Percentiles rank a stretch among this genome's conserved stretches.
phyloP scores from a whole-genome alignment of 2,113 vertebrate genomes.

The Dicerorhinus sumatrensis region DNA sequence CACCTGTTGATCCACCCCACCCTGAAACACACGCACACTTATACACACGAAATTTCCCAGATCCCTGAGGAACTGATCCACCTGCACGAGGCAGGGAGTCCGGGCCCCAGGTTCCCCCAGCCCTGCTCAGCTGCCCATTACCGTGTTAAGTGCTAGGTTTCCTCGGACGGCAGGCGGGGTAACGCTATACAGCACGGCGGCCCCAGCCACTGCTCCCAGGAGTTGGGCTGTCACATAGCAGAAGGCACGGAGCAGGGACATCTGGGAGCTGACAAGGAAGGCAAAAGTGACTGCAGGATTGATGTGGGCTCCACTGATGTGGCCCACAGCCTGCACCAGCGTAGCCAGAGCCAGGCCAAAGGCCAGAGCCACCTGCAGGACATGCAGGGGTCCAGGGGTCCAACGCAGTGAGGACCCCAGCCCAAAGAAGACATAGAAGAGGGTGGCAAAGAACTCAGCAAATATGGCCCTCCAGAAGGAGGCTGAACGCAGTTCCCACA shows the following conservation, averaged over 20 bases:
- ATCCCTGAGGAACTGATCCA: neutral
- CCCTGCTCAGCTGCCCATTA: conserved; percentile 82
- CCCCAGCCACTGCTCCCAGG: conserved; percentile 94
- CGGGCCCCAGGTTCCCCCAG: neutral
- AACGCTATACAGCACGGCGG: conserved; percentile 94
- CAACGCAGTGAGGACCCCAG: conserved; percentile 94
- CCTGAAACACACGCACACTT: neutral
- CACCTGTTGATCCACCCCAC: neutral
- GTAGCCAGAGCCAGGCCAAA: conserved; percentile 95
- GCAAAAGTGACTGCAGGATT: conserved; percentile 96
- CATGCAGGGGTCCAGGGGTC: conserved; percentile 91
- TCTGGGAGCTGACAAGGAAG: conserved; percentile 94
- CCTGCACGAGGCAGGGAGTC: neutral
- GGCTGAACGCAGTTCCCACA: conserved; percentile 97
- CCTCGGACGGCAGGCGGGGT: conserved; percentile 93
- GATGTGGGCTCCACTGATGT: conserved; percentile 95
- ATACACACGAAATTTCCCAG: neutral
- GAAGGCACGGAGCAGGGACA: conserved; percentile 94
- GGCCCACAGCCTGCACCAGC: conserved; percentile 93
- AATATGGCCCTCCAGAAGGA: conserved; percentile 97
- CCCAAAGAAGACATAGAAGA: conserved; percentile 96
- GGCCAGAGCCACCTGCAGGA: conserved; percentile 93
- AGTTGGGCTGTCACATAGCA: conserved; percentile 95
- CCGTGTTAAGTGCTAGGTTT: conserved; percentile 94
- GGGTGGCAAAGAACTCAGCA: conserved; percentile 96